A percentile compares a stretch with the other conserved stretches of the same genome.
These are phyloP conservation scores for Ursus arctos DNA, from an alignment of 2,113 vertebrate species.

Conservation along the genomic window DNA sequence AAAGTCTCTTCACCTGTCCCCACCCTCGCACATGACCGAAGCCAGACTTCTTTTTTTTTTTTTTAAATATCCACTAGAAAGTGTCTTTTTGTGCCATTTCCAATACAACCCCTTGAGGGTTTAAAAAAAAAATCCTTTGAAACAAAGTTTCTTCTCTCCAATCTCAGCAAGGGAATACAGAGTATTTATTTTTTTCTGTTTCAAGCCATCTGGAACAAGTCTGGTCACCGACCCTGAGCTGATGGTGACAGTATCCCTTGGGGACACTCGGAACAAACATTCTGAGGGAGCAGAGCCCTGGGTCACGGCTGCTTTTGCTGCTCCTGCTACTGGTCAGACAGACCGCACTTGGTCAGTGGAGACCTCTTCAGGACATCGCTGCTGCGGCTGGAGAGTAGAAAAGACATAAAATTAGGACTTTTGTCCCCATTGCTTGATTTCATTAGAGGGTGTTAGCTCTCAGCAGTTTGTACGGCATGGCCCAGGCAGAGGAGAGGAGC, in stretches of 20 bases:
- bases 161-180: not conserved
- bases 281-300: rapidly evolving
- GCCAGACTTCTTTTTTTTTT: not conserved
- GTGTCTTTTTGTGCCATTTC: not conserved
- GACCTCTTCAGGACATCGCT: not conserved
- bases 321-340: not conserved
- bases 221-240: not conserved
- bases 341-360: not conserved
- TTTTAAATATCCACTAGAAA: not conserved
- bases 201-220: not conserved
- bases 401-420: not conserved
- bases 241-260: rapidly evolving
- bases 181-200: not conserved
- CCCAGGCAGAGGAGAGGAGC: not conserved
- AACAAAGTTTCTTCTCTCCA: not conserved
- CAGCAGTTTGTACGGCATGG: rapidly evolving
- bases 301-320: rapidly evolving
- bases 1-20: not conserved
- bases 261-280: not conserved
- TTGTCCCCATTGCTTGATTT: not conserved
- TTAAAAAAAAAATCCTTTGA: not conserved
- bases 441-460: not conserved
- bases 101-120: not conserved
- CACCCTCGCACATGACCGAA: not conserved
- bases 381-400: not conserved